Conservation (phyloP, 2,888 invertebrate species). For the Blastobasis lacticolella region DNA sequence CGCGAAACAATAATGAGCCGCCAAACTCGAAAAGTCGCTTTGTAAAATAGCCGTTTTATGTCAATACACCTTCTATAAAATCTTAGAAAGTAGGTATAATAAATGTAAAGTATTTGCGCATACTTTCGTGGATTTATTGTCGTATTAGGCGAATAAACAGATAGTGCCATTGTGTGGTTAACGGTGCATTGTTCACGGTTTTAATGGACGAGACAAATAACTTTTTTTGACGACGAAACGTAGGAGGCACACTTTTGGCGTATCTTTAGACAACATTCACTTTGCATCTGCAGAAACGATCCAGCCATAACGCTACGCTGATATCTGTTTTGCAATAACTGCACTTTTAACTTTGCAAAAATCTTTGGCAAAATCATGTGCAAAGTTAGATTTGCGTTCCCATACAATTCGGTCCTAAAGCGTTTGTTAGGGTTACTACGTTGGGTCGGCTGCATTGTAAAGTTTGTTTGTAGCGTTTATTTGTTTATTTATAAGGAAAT, state of each 20-base stretch:
- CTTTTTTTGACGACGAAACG: conserved; percentile 46
- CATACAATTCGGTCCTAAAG: too few relatives aligned
- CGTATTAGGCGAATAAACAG: conserved; percentile 16
- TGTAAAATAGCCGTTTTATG: too few relatives aligned
- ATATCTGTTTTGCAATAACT: neutral
- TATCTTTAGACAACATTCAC: conserved; percentile 15
- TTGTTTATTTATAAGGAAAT: conserved; percentile 49
- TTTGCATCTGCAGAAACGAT: neutral
- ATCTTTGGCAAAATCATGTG: fast-evolving
- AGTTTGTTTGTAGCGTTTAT: conserved; percentile 22
- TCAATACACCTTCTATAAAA: too few relatives aligned
- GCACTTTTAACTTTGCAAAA: conserved; percentile 2
- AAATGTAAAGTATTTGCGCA: too few relatives aligned
- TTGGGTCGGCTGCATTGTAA: conserved; percentile 1
- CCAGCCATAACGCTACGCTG: neutral
- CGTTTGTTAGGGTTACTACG: conserved; percentile 2
- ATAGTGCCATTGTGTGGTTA: conserved; percentile 38
- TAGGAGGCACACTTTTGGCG: conserved; percentile 42
- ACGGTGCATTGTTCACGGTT: conserved; percentile 56
- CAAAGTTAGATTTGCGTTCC: conserved; percentile 13
- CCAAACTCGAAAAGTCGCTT: too few relatives aligned
- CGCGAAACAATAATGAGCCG: too few relatives aligned
- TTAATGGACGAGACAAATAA: conserved; percentile 59
- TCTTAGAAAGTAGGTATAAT: too few relatives aligned
- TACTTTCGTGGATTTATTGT: neutral